Base-by-base conservation (phyloP, 1,140 invertebrate genomes). In the Eupeodes corollae region DNA sequence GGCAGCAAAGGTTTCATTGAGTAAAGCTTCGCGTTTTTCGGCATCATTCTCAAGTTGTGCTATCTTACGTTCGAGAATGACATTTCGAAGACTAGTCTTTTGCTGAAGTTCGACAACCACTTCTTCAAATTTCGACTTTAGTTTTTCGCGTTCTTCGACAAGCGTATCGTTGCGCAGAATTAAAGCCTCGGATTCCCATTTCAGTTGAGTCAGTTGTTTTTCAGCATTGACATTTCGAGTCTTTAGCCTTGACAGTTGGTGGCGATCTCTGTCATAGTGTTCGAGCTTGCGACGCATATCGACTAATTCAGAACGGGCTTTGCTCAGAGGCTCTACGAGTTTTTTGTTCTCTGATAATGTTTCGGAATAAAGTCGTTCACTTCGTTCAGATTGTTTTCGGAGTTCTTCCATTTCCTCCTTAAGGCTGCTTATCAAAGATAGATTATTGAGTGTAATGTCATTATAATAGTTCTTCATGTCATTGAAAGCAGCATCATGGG, bases 401-500 rank as follows among this genome's bases (percentile, higher is more conserved):
- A 88, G 78, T 11, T 81, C 77, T 59, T 90, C 84, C 68, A 92
- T 81, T 78, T 95, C 84, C 61, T 88, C 84, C 77, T 91, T 90
- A 32, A 91, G 69, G 57, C 78, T 85, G 51, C 81, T 80, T 30
- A 91, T 91, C 9, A 91, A 68, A 42, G 79, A 85, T 48, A 95
- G 73, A 68, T 94, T 95, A 63, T 94, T 94, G 1, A 91, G 67
- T 1, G 88, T 91, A 35, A 95, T 91, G 54, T 94, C 88, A 58
- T 92, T 93, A 56, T 93, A 96, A 71, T 93, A 95, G 64, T 86
- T 86, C 69, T 92, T 94, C 61, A 94, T 83, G 61, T 93, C 86
- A 38, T 78, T 75, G 61, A 92, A 90, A 1, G 86, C 82, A 56
- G 82, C 80, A 50, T 91, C 86, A 61, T 95, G 89, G 55, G 85